These are phyloP conservation scores for Drosophila nasuta DNA, from an alignment of 1,140 invertebrate genomes.

Conservation along the genomic window DNA sequence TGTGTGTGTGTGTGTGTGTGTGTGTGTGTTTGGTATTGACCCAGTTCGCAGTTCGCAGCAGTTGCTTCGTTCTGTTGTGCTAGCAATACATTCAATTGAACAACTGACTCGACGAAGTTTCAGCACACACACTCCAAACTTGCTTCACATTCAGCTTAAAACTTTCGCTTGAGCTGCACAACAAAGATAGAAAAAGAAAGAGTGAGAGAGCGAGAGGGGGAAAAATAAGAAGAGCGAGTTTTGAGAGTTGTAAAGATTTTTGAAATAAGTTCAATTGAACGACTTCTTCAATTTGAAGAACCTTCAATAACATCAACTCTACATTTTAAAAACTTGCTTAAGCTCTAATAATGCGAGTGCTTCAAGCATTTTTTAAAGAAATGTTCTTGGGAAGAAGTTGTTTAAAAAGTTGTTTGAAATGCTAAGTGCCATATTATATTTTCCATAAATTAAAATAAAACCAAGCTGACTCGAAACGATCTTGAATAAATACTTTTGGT, in stretches of 20 bases:
- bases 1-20: neutral
- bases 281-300: neutral
- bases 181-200: neutral
- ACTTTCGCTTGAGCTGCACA: neutral
- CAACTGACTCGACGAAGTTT: neutral
- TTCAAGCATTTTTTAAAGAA: neutral
- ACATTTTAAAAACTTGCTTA: neutral
- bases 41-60: neutral
- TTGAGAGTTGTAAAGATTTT: conserved; percentile 1
- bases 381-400: neutral
- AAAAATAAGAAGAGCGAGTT: neutral
- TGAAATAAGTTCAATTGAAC: neutral
- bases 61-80: no score
- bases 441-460: no score
- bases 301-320: neutral
- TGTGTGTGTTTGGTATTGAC: neutral
- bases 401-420: no score
- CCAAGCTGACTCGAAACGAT: no score
- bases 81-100: neutral
- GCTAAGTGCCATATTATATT: no score
- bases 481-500: no score
- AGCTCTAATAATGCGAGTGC: neutral
- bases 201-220: no score
- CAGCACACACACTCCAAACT: neutral
- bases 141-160: neutral